Conservation (phyloP, 2,888 invertebrate genomes). For the Synanthedon formicaeformis region DNA sequence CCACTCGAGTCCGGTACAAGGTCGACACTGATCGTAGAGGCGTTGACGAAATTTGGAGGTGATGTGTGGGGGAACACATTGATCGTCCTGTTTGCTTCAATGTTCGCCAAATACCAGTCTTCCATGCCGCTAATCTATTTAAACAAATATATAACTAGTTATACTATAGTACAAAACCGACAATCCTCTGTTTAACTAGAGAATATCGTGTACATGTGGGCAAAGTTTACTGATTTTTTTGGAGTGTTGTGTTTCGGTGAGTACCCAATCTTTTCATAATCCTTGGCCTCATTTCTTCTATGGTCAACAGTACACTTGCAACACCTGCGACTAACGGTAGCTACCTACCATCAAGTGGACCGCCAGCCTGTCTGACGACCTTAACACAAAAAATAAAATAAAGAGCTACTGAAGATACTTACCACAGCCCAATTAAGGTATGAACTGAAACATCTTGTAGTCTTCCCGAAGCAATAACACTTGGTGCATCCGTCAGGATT, state of each 20-base stretch:
- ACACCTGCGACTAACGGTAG: too few relatives aligned
- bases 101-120: conserved; percentile 75
- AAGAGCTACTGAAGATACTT: conserved; percentile 10
- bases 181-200: too few relatives aligned
- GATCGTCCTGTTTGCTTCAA: conserved; percentile 57
- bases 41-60: conserved; percentile 46
- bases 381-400: background rate
- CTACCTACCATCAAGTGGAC: too few relatives aligned
- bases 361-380: too few relatives aligned
- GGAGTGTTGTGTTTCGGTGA: too few relatives aligned
- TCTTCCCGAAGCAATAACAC: conserved; percentile 97
- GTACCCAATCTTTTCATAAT: background rate
- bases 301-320: too few relatives aligned
- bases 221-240: background rate
- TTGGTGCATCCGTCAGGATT: conserved; percentile 94
- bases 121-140: conserved; percentile 72
- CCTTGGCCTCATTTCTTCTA: too few relatives aligned
- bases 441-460: conserved; percentile 86
- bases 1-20: conserved; percentile 48
- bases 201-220: background rate
- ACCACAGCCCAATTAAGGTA: conserved; percentile 74
- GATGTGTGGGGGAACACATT: conserved; percentile 32
- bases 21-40: conserved; percentile 62
- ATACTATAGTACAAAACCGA: too few relatives aligned
- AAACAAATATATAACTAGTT: too few relatives aligned